phyloP scores from a whole-genome alignment of 2,888 invertebrate species.

The Anarsia innoxiella region DNA sequence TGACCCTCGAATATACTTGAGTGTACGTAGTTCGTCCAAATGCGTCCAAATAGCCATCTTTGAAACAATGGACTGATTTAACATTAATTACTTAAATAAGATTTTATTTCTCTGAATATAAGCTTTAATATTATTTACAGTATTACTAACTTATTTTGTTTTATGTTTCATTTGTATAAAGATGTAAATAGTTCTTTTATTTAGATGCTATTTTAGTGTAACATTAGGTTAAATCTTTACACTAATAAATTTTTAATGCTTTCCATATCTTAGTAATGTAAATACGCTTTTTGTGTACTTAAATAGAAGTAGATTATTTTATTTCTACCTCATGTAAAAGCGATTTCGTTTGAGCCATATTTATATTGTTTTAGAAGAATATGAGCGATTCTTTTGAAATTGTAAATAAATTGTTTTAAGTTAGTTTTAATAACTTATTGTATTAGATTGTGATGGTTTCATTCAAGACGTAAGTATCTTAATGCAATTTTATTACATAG shows the following conservation, averaged over 20 bases:
- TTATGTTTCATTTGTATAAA: slow-evolving; percentile 51
- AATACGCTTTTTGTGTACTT: slow-evolving; percentile 28
- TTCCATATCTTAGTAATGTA: slow-evolving; percentile 25
- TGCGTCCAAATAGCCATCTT: too few relatives aligned
- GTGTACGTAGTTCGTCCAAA: too few relatives aligned
- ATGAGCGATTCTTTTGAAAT: slow-evolving; percentile 9
- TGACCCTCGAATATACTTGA: not conserved
- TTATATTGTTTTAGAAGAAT: slow-evolving; percentile 22
- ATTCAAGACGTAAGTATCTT: too few relatives aligned
- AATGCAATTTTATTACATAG: too few relatives aligned
- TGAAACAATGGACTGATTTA: slow-evolving; percentile 45
- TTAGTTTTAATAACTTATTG: slow-evolving; percentile 48
- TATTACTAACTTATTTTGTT: slow-evolving; percentile 71
- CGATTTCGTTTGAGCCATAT: slow-evolving; percentile 31
- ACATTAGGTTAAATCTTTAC: not conserved
- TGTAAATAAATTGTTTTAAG: slow-evolving; percentile 37
- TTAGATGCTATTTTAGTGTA: not conserved
- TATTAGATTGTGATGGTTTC: slow-evolving; percentile 66
- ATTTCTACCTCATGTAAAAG: slow-evolving; percentile 68
- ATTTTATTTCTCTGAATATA: slow-evolving; percentile 37
- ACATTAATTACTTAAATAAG: slow-evolving; percentile 26
- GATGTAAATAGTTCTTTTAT: slow-evolving; percentile 56
- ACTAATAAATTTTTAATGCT: not conserved
- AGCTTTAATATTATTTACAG: slow-evolving; percentile 72
- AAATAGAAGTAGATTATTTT: slow-evolving; percentile 39